Evolutionary conservation across 1,140 invertebrate species (phyloP).

Genomic region (Drosophila biarmipes): DNA sequence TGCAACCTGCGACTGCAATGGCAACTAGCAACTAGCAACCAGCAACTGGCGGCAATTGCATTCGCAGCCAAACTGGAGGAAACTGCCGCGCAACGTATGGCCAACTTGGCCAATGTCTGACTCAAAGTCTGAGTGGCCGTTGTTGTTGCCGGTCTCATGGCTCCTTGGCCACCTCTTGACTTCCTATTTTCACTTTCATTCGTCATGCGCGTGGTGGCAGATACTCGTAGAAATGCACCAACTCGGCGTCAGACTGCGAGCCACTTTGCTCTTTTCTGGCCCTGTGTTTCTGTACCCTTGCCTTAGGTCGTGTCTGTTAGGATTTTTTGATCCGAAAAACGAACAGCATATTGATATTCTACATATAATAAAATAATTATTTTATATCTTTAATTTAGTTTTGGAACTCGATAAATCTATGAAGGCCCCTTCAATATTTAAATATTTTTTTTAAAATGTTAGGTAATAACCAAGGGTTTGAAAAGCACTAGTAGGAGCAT

Average conservation of each 20-base stretch:
- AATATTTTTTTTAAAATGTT: too few species aligned
- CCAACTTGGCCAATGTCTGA: slow-evolving; percentile 68
- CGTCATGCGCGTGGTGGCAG: slow-evolving; percentile 58
- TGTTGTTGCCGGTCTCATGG: slow-evolving; percentile 63
- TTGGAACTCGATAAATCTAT: too few species aligned
- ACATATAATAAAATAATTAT: too few species aligned
- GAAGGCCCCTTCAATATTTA: too few species aligned
- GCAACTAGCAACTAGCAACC: slow-evolving; percentile 28
- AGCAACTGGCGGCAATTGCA: slow-evolving; percentile 38
- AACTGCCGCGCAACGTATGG: slow-evolving; percentile 65
- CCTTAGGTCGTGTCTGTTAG: background rate
- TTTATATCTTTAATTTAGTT: too few species aligned
- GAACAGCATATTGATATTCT: too few species aligned
- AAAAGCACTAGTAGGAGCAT: too few species aligned
- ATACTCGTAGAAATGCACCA: slow-evolving; percentile 68
- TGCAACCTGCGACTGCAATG: slow-evolving; percentile 35
- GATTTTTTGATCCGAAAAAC: too few species aligned
- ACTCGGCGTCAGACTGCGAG: slow-evolving; percentile 8
- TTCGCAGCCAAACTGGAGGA: slow-evolving; percentile 56
- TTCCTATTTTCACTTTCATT: slow-evolving; percentile 81
- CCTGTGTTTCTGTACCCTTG: slow-evolving; percentile 26
- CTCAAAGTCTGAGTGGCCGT: slow-evolving; percentile 44
- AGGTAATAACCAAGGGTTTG: too few species aligned
- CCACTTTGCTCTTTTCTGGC: slow-evolving; percentile 28
- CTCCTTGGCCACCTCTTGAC: slow-evolving; percentile 55